Conservation (phyloP, 2,797 vertebrate genomes). For the Hybognathus amarus region DNA sequence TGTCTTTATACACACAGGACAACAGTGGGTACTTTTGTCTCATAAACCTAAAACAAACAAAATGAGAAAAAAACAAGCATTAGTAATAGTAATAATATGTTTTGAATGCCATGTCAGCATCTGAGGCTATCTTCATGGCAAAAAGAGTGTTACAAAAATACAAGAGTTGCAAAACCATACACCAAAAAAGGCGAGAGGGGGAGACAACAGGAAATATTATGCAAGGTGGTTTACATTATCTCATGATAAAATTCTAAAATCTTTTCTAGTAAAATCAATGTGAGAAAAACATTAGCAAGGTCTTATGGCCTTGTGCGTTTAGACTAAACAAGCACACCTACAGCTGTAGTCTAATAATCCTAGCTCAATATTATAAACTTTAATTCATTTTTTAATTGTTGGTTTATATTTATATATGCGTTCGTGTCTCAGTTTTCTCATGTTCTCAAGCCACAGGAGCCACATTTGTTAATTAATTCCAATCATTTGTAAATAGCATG, state of each 20-base stretch:
- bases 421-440: not conserved
- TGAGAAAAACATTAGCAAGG: not conserved
- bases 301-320: not conserved
- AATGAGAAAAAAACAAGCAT: not conserved
- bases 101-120: too few species aligned
- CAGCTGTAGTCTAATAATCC: not conserved
- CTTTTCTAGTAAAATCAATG: too few species aligned
- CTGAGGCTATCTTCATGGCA: too few species aligned
- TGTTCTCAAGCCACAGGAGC: not conserved
- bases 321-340: not conserved
- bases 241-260: too few species aligned
- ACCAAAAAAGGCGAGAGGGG: too few species aligned
- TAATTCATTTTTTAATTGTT: not conserved
- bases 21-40: conserved; percentile 60
- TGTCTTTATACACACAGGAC: conserved; percentile 77
- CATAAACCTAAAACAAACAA: conserved; percentile 62
- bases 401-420: not conserved
- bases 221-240: too few species aligned
- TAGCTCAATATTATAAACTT: not conserved
- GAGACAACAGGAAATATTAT: too few species aligned
- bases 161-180: too few species aligned
- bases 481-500: not conserved
- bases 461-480: not conserved
- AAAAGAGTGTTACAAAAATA: too few species aligned
- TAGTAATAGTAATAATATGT: too few species aligned